Evolutionary conservation across 53 echinoderm and acorn worm genomes (phyloP).

Genomic region (Hippasteria phrygiana): DNA sequence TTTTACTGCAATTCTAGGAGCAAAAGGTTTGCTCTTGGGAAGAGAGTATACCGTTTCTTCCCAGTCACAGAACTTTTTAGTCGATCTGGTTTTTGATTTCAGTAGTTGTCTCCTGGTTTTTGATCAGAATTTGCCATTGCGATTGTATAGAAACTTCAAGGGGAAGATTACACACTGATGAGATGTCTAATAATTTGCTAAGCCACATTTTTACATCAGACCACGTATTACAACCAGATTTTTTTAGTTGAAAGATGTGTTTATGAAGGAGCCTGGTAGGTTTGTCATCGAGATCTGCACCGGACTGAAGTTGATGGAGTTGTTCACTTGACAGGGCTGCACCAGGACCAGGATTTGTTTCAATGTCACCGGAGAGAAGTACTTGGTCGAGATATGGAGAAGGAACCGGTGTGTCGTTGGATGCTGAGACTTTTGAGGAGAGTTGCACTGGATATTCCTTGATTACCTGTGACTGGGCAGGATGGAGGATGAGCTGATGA

Average conservation of each 20-base stretch:
- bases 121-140: background rate
- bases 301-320: background rate
- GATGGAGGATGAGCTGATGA: background rate
- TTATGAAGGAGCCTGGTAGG: background rate
- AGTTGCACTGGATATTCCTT: background rate
- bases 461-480: background rate
- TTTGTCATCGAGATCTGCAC: background rate
- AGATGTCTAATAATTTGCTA: background rate
- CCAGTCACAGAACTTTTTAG: background rate
- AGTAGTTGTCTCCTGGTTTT: background rate
- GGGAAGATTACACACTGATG: background rate
- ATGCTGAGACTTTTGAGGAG: background rate
- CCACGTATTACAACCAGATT: background rate
- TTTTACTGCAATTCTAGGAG: background rate
- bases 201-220: background rate
- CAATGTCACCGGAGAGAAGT: background rate
- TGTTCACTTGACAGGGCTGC: background rate
- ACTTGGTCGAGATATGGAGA: background rate
- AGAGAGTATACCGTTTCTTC: slow-evolving; percentile 9
- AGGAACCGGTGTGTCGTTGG: background rate
- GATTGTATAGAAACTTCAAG: background rate
- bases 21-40: slow-evolving; percentile 18
- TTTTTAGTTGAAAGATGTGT: background rate
- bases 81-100: background rate
- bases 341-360: background rate